Percentiles rank a stretch among this genome's conserved stretches.
These are phyloP conservation scores for Seriola quinqueradiata DNA, from an alignment of 2,113 vertebrate species.

Conservation along the genomic window DNA sequence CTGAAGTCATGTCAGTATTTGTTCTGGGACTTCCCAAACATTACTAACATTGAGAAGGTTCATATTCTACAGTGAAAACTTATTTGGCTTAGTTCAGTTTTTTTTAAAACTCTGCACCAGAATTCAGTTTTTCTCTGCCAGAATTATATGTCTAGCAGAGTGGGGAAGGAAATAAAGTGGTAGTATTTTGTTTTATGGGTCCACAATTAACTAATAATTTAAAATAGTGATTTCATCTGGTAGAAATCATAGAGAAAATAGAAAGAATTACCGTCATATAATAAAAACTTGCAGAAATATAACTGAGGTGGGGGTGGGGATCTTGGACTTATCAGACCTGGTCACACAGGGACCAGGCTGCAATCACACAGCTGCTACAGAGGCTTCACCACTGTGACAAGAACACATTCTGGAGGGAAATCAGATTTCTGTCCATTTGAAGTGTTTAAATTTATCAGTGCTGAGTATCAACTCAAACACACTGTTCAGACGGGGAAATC, in stretches of 20 bases:
- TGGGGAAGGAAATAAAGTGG: neutral
- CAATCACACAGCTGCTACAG: neutral
- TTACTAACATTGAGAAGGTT: neutral
- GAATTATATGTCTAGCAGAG: neutral
- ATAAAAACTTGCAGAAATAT: neutral
- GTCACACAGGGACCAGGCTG: neutral
- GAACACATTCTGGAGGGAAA: neutral
- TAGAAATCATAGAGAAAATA: too few relatives aligned
- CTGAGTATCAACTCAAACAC: neutral
- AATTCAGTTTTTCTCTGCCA: neutral
- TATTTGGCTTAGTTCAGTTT: neutral
- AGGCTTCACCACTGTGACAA: neutral
- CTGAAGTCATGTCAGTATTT: neutral
- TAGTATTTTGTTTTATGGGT: neutral
- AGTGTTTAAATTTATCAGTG: neutral
- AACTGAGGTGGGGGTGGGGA: neutral
- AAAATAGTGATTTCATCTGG: neutral
- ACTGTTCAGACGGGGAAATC: constrained; percentile 2
- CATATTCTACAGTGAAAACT: neutral
- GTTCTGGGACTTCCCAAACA: neutral
- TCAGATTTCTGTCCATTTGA: neutral
- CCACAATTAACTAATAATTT: neutral
- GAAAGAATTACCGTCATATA: neutral
- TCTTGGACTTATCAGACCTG: too few relatives aligned
- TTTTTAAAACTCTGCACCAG: too few relatives aligned